A percentile compares a stretch with the other conserved stretches of the same genome.
These are phyloP conservation scores for Galemys pyrenaicus DNA, from an alignment of 2,113 vertebrate genomes.

Conservation along the genomic window DNA sequence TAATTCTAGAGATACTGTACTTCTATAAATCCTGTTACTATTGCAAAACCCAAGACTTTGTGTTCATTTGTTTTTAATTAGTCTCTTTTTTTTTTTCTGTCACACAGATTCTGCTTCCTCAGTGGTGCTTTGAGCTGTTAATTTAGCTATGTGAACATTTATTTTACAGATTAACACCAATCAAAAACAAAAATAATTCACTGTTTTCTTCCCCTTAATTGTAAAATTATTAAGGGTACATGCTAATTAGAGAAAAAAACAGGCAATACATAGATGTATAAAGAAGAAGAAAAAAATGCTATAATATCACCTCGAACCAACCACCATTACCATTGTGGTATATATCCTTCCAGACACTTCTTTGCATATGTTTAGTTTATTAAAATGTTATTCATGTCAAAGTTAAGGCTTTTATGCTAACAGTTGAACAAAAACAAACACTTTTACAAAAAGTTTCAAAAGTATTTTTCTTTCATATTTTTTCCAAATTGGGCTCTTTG, in stretches of 20 bases:
- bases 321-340: neutral
- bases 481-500: neutral
- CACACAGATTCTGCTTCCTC: constrained; percentile 28
- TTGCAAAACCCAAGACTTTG: constrained; percentile 64
- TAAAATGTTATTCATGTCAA: constrained; percentile 39
- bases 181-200: constrained; percentile 40
- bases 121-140: constrained; percentile 1
- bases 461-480: neutral
- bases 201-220: neutral
- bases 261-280: neutral
- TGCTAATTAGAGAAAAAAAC: neutral
- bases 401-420: constrained; percentile 32
- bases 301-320: neutral
- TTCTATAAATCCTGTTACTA: constrained; percentile 62
- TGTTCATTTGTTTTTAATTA: constrained; percentile 66
- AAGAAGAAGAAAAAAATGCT: neutral
- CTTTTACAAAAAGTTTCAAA: neutral
- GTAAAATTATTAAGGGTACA: neutral
- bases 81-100: neutral
- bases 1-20: constrained; percentile 65
- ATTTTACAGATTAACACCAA: constrained; percentile 52
- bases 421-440: neutral
- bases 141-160: constrained; percentile 36
- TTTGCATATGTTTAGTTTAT: neutral
- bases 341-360: neutral